Evolutionary conservation across 1,140 invertebrate genomes (phyloP), one percentile per base, ranked within the genome.

Genomic region (Pseudomyrmex concolor): DNA sequence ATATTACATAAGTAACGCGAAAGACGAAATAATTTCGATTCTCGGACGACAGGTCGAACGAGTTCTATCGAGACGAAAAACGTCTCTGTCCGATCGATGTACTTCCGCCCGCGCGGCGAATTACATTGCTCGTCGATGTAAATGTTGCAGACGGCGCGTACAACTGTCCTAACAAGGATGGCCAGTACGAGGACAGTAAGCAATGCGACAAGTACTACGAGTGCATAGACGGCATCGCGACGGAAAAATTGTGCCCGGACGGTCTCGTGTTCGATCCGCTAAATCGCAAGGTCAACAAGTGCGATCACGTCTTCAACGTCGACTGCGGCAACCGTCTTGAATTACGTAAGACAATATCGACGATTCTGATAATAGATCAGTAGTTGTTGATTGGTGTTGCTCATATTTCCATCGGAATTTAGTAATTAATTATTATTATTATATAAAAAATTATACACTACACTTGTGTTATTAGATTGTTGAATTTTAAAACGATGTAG

Each of bases 181-280:
- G 97, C 7, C 96, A 97, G 90, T 98, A 96, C 91, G 96, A 97
- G 87, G 97, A 98, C 90, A 90, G 96, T 0, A 94, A 95, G 34
- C 97, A 97, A 91, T 98, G 97, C 90, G 97, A 98, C 94, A 98
- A 98, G 94, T 98, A 95, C 93, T 98, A 97, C 93, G 95, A 97
- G 50, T 98, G 97, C 90, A 91, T 94, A 0, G 97, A 98, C 84
- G 97, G 97, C 3, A 92, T 95, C 9, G 95, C 96, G 13, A 96
- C 94, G 66, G 96, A 96, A 86, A 97, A 97, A 93, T 94, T 97
- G 1, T 98, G 97, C 91, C 97, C 97, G 4, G 97, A 98, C 91
- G 97, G 97, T 83, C 95, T 98, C 15, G 97, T 98, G 19, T 98
- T 98, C 93, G 97, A 98, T 94, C 97, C 96, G 1, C 91, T 96